Evolutionary conservation across 2,888 invertebrate species (phyloP), one percentile per base, ranked within the genome.

Genomic region (Ectemnius cavifrons): DNA sequence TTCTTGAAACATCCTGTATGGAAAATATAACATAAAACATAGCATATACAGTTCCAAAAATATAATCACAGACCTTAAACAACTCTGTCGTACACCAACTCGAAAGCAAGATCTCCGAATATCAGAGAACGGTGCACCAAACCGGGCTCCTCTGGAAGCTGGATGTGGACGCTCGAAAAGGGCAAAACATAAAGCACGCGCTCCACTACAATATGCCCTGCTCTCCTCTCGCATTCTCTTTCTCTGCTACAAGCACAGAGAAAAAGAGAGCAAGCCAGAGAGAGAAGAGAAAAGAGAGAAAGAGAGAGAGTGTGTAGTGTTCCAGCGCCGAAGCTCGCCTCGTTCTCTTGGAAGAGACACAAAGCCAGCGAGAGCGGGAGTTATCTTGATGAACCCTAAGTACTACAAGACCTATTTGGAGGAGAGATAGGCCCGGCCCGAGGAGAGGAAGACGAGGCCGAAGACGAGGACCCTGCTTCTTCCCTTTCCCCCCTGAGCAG

Each of bases 371-470:
- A 37, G 71, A 66, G 23, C 23, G 23, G 62, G 80, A 78, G 87
- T 84, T 89, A 89, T 89, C 89, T 89, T 88, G 89, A 89, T 89
- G 88, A 88, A 89, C 88, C 87, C 86, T 83, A 85, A 87, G 88
- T 87, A 86, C 85, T 85, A 83, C 87, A 84, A 86, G 87, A 85
- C 85, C 88, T 84, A 84, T 87, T 88, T 87, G 86, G 87, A 83
- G 84, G 82, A 85, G 84, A 85, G 81, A 83, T 80, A 80, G 86
- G 78, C 71, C 71, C 66, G 63, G 68, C 28, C 60, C 28, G 47
- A 23, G 61, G 71, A 67, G 72, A 68, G 71, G 58, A 61, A 67
- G 70, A 68, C 59, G 69, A 72, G 61, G 75, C 66, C 76, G 80
- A 37, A 37, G 77, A 73, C 69, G 73, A 62, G 49, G 72, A 64